A percentile compares a stretch with the other conserved stretches of the same genome.
Conservation (phyloP, 2,797 vertebrate genomes). For the Lepidocolaptes lacrymiger region DNA sequence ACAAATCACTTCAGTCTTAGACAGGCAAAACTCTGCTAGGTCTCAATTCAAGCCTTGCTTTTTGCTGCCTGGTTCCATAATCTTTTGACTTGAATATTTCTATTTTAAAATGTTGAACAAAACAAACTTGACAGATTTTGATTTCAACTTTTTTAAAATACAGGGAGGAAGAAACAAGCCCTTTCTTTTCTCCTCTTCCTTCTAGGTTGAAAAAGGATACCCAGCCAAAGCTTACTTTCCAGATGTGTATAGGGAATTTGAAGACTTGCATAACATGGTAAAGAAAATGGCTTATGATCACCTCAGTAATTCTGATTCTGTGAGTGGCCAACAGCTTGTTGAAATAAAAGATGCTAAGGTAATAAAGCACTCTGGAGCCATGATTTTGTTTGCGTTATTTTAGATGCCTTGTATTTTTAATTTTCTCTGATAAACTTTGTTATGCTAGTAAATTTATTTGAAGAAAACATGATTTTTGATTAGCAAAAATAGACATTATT, state of each 20-base stretch:
- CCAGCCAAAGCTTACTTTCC: conserved; percentile 83
- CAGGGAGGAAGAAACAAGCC: not conserved
- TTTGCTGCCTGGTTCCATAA: not conserved
- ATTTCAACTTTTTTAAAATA: not conserved
- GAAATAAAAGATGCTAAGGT: conserved; percentile 88
- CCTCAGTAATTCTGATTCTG: conserved; percentile 75
- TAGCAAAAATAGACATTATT: not conserved
- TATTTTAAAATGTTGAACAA: not conserved
- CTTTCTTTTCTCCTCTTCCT: not conserved
- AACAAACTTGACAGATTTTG: not conserved
- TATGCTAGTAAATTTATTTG: not conserved
- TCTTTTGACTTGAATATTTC: not conserved
- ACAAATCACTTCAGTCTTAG: not conserved
- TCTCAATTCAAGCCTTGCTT: not conserved
- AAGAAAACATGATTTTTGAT: not conserved
- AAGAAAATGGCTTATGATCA: conserved; percentile 89
- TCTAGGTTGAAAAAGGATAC: conserved; percentile 84
- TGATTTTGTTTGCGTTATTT: not conserved
- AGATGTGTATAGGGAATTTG: conserved; percentile 91
- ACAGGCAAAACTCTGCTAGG: not conserved
- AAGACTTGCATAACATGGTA: conserved; percentile 87
- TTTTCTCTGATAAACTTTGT: not conserved
- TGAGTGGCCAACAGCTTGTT: conserved; percentile 75
- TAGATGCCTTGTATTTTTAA: not conserved
- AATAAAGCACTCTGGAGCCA: not conserved